Evolutionary conservation across 2,113 vertebrate genomes (phyloP), one percentile per base, ranked within the genome.

Genomic region (Piaya cayana): DNA sequence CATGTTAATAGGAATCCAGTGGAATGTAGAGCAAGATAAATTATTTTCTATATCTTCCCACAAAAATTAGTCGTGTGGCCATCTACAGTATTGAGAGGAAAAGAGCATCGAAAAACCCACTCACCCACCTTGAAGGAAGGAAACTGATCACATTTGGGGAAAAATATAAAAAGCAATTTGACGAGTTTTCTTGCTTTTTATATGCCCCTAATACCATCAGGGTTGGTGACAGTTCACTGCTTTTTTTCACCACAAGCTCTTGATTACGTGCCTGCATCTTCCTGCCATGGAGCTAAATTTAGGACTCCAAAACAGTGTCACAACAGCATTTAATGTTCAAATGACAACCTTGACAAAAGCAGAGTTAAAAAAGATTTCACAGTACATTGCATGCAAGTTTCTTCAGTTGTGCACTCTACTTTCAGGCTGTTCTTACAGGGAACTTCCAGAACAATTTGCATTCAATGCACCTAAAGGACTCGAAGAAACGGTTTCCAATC

Each of bases 121-220:
- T n/a, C 18, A 25, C 21, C 19, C 25, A 10, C 42, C 62, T 53
- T 16, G 30, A 43, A 27, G 23, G 30, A 92, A 60, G 23, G 36
- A 32, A 69, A 15, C 42, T 21, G 12, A 15, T 52, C 52, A 30
- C n/a, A 19, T 3, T 3, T 12, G 12, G 23, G 17, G 15, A 18
- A 49, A 67, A 86, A 43, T 3, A 4, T 11, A 42, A 36, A 32
- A 77, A 56, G 26, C 65, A 32, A 6, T 12, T 32, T 10, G 39
- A 3, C 8, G 32, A 29, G 12, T 30, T 64, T 13, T 53, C 7
- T 43, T 75, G 34, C 63, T 63, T 37, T 43, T 77, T 14, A 1
- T 26, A 1, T 15, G 37, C 3, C 5, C 19, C 5, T 3, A 14
- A 0, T 30, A 11, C 27, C 16, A 15, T 12, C 11, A 2, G 7